phyloP scores from a whole-genome alignment of 2,797 vertebrate species.

The Sciurus vulgaris region DNA sequence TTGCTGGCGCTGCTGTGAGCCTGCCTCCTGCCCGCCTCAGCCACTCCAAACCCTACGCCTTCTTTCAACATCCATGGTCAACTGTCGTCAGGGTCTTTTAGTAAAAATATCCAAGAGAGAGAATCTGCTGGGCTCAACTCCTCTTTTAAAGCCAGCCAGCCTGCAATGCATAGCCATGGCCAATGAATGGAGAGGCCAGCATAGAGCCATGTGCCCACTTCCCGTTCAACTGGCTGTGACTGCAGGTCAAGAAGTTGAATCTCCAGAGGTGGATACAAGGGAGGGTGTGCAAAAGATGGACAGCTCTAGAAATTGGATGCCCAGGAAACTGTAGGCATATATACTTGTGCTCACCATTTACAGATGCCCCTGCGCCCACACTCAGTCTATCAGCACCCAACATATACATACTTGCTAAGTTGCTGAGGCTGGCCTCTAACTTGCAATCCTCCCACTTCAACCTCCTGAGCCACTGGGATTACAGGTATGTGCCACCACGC shows the following conservation, averaged over 20 bases:
- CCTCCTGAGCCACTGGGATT: not conserved
- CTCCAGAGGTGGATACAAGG: not conserved
- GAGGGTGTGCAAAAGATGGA: not conserved
- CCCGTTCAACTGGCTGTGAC: fast-evolving
- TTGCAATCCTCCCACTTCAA: not conserved
- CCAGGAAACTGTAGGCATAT: not conserved
- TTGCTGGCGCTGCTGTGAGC: not conserved
- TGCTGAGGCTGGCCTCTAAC: not conserved
- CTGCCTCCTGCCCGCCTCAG: not conserved
- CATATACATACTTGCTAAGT: too few relatives aligned
- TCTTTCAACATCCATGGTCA: not conserved
- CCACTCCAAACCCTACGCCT: not conserved
- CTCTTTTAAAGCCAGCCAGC: not conserved
- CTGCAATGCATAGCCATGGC: not conserved
- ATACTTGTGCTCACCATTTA: not conserved
- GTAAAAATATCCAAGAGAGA: not conserved
- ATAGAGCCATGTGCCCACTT: not conserved
- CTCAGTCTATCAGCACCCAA: too few relatives aligned
- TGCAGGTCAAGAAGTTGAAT: not conserved
- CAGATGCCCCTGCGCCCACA: not conserved
- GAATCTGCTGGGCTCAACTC: not conserved
- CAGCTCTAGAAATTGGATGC: not conserved
- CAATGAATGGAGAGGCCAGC: too few relatives aligned
- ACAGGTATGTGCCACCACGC: not conserved
- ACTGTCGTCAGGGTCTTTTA: not conserved